These are phyloP conservation scores for Scelioninae gen. 1 DNA, from an alignment of 2,888 invertebrate species.

Conservation along the genomic window DNA sequence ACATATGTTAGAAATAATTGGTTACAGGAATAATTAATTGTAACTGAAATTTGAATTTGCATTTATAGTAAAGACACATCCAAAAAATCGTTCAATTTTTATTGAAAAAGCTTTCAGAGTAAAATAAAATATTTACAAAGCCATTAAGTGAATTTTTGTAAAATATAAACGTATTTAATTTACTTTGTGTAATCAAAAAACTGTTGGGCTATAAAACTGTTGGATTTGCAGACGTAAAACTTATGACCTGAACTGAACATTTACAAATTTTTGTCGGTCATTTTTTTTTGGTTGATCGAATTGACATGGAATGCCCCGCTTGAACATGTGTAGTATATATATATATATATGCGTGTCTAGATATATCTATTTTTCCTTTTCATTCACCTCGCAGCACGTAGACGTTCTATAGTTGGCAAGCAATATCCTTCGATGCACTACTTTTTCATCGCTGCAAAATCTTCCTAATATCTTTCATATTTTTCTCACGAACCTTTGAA, in stretches of 20 bases:
- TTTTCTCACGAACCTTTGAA: conserved; percentile 68
- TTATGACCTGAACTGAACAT: conserved; percentile 17
- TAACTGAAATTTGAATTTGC: too few species aligned
- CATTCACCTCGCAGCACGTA: conserved; percentile 67
- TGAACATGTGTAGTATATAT: conserved; percentile 39
- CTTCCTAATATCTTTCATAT: conserved; percentile 71
- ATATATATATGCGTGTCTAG: conserved; percentile 35
- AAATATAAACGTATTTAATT: neutral
- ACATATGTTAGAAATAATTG: too few species aligned
- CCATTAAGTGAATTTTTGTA: neutral
- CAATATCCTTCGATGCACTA: conserved; percentile 65
- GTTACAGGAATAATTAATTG: too few species aligned
- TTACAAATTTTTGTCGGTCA: conserved; percentile 56
- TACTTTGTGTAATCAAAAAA: conserved; percentile 1
- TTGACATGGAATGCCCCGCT: conserved; percentile 59
- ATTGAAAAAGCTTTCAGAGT: neutral
- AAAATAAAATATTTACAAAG: neutral
- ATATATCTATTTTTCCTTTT: conserved; percentile 67
- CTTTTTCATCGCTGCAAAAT: conserved; percentile 67
- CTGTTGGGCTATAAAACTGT: conserved; percentile 13
- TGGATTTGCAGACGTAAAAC: conserved; percentile 13
- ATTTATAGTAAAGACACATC: too few species aligned
- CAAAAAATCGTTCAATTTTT: neutral
- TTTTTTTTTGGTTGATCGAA: conserved; percentile 59
- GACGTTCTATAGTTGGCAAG: conserved; percentile 60